Base-by-base conservation (phyloP, 2,113 vertebrate genomes). In the Sinocyclocheilus grahami region DNA sequence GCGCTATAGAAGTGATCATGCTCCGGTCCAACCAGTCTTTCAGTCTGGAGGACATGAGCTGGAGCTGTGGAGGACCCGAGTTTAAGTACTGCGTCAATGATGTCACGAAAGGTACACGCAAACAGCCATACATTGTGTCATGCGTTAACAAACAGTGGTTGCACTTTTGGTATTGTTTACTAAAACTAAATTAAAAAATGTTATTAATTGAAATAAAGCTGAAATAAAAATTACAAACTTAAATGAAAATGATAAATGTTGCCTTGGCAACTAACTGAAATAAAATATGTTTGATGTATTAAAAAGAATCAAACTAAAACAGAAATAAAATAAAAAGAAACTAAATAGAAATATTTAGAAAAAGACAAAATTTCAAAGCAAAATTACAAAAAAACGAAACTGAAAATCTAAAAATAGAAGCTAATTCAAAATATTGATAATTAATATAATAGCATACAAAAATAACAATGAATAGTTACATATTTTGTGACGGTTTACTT, bases 1-100 rank as follows among this genome's bases (percentile, higher is more conserved):
- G 98, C 0, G 97, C 96, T 92, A 99, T 99, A 0, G 98, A 99
- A 93, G 97, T 99, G 89, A 98, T 99, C 92, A 99, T 99, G 98
- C 92, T 99, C 82, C 96, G 98, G 71, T 99, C 98, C 22, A 99
- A 99, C 91, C 95, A 99, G 91, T 98, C 97, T 80, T 99, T 99
- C 94, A 96, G 90, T 90, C 89, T 97, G 82, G 97, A 99, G 2
- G 97, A 98, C 90, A 99, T 99, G 97, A 94, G 96, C 39, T 99
- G 98, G 98, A 96, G 95, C 93, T 99, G 98, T 0, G 98, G 98
- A 82, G 94, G 91, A 75, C 94, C 86, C 0, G 97, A 99, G 83
- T 99, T 97, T 91, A 99, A 98, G 90, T 99, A 99, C 93, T 89
- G 94, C 69, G 67, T 97, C 93, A 96, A 90, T 24, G 98, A 99